Evolutionary conservation across 2,888 invertebrate species (phyloP).

Genomic region (Nezara viridula): DNA sequence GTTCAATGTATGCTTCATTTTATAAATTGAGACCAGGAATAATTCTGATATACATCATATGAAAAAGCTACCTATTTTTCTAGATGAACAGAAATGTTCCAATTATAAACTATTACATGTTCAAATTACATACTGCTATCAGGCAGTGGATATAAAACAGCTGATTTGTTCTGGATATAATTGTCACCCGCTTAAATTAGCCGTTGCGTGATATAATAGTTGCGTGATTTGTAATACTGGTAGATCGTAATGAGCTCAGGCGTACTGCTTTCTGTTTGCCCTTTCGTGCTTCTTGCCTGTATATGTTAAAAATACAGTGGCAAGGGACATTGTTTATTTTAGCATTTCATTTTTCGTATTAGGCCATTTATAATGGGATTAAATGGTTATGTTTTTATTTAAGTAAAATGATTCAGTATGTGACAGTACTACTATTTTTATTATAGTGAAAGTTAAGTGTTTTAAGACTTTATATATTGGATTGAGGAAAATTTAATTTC

Average conservation of each 20-base stretch:
- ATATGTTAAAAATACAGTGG: neutral
- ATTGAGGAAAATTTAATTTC: no score
- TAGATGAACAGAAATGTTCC: no score
- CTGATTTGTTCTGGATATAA: neutral
- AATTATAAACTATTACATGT: no score
- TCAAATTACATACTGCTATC: neutral
- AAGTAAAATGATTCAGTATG: neutral
- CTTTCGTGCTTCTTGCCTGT: neutral
- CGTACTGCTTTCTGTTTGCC: conserved; percentile 1
- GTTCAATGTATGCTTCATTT: no score
- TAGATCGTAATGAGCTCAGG: neutral
- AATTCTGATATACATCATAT: no score
- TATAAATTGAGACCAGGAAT: no score
- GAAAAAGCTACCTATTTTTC: no score
- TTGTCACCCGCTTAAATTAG: conserved; percentile 19
- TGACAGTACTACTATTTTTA: no score
- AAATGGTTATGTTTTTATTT: neutral
- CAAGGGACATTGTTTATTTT: conserved; percentile 4
- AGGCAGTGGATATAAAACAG: neutral
- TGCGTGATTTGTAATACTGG: neutral
- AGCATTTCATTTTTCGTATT: neutral
- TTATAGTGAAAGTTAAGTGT: no score
- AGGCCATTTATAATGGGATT: neutral
- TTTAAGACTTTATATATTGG: no score
- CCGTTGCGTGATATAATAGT: neutral